phyloP scores from a whole-genome alignment of 2,113 vertebrate genomes.

The Micromys minutus region DNA sequence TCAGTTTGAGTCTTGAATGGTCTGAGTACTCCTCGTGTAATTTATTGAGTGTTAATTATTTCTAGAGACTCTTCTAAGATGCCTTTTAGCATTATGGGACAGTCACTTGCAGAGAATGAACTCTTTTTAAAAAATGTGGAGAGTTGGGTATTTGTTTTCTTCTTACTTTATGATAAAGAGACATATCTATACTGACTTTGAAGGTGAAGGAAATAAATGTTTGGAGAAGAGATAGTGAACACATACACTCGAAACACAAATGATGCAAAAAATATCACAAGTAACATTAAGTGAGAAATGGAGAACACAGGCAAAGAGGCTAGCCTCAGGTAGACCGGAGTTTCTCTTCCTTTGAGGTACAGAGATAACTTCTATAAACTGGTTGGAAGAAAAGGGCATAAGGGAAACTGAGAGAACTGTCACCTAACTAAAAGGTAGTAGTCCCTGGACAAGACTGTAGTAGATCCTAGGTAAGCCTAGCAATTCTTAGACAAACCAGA shows the following conservation, averaged over 20 bases:
- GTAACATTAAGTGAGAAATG: neutral
- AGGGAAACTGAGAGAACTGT: neutral
- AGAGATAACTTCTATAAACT: conserved; percentile 36
- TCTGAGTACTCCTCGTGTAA: neutral
- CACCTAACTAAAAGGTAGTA: neutral
- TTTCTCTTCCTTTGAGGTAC: neutral
- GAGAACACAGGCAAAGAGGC: neutral
- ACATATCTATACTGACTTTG: neutral
- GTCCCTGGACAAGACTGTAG: neutral
- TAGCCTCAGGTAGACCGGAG: neutral
- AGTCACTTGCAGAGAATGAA: neutral
- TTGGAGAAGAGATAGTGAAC: neutral
- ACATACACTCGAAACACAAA: neutral
- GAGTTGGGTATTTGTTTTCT: neutral
- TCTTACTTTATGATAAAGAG: neutral
- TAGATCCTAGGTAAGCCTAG: neutral
- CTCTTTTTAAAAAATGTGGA: neutral
- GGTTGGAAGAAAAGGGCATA: neutral
- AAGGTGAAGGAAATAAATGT: neutral
- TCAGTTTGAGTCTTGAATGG: neutral
- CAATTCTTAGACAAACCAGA: neutral
- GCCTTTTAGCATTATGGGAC: neutral
- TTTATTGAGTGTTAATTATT: neutral
- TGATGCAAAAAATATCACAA: neutral
- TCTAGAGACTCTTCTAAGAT: neutral